Evolutionary conservation across 2,797 vertebrate species (phyloP).

Genomic region (Toxotes lorentzi): DNA sequence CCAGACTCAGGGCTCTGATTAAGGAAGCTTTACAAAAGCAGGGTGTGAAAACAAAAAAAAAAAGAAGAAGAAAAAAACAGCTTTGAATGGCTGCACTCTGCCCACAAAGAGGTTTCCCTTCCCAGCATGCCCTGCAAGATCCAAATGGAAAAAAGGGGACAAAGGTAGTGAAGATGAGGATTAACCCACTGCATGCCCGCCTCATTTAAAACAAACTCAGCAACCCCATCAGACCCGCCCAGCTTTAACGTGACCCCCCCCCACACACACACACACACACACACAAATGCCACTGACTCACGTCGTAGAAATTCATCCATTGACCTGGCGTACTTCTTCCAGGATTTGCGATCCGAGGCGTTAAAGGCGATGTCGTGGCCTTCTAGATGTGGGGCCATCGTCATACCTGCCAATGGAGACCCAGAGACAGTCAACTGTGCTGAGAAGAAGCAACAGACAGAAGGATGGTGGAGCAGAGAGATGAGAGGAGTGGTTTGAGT

Average conservation of each 20-base stretch:
- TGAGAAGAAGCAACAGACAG: slow-evolving; percentile 60
- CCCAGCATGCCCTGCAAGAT: slow-evolving; percentile 82
- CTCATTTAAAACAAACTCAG: slow-evolving; percentile 49
- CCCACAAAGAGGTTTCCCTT: slow-evolving; percentile 86
- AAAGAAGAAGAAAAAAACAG: slow-evolving; percentile 47
- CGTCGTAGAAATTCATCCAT: slow-evolving; percentile 92
- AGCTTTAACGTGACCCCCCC: not conserved
- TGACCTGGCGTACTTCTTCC: slow-evolving; percentile 90
- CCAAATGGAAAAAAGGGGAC: slow-evolving; percentile 70
- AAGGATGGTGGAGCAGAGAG: slow-evolving; percentile 21
- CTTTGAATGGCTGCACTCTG: slow-evolving; percentile 79
- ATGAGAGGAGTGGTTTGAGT: not conserved
- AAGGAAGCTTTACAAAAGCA: slow-evolving; percentile 84
- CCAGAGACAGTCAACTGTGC: slow-evolving; percentile 83
- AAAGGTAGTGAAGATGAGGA: slow-evolving; percentile 71
- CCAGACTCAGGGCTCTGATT: slow-evolving; percentile 82
- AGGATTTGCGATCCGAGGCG: slow-evolving; percentile 89
- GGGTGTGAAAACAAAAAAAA: slow-evolving; percentile 65
- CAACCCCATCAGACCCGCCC: slow-evolving; percentile 32
- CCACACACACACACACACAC: too few relatives aligned
- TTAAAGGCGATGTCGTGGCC: slow-evolving; percentile 93
- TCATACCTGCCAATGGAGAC: slow-evolving; percentile 92
- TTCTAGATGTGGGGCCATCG: slow-evolving; percentile 91
- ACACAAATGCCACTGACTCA: slow-evolving; percentile 83
- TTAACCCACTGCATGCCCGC: slow-evolving; percentile 60